These are phyloP conservation scores for Scolopax rusticola DNA, from an alignment of 2,797 vertebrate genomes.

Conservation along the genomic window DNA sequence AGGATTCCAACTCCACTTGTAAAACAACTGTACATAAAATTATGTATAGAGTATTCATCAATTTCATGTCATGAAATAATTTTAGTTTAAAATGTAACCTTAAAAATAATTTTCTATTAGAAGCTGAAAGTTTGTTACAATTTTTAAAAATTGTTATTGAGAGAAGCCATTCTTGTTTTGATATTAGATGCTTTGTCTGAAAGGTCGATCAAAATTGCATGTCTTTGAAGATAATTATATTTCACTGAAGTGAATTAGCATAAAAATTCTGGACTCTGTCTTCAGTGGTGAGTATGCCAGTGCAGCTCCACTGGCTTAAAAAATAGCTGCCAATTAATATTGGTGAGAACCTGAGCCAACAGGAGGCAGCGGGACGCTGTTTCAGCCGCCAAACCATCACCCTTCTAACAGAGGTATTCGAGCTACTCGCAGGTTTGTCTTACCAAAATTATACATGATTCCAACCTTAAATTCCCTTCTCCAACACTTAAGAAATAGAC, in stretches of 20 bases:
- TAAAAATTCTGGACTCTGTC: not conserved
- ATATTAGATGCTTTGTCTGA: not conserved
- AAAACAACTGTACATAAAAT: not conserved
- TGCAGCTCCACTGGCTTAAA: not conserved
- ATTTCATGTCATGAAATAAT: not conserved
- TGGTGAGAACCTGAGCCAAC: not conserved
- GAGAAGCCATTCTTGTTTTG: not conserved
- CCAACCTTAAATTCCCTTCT: not conserved
- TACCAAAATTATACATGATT: not conserved
- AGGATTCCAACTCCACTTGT: not conserved
- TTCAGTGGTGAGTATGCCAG: not conserved
- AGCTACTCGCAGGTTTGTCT: not conserved
- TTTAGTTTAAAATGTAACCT: not conserved
- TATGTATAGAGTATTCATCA: not conserved
- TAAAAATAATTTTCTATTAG: not conserved
- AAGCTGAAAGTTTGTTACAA: not conserved
- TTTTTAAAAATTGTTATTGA: not conserved
- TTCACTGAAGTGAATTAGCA: not conserved
- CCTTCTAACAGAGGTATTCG: not conserved
- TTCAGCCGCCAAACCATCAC: not conserved
- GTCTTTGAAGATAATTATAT: not conserved
- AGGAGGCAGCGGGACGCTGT: accelerated
- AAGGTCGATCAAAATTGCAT: not conserved
- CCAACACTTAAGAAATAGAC: conserved; percentile 39
- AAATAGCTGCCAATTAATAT: accelerated